Evolutionary conservation across 1,140 invertebrate species (phyloP), one percentile per base, ranked within the genome.

Genomic region (Drosophila varians): DNA sequence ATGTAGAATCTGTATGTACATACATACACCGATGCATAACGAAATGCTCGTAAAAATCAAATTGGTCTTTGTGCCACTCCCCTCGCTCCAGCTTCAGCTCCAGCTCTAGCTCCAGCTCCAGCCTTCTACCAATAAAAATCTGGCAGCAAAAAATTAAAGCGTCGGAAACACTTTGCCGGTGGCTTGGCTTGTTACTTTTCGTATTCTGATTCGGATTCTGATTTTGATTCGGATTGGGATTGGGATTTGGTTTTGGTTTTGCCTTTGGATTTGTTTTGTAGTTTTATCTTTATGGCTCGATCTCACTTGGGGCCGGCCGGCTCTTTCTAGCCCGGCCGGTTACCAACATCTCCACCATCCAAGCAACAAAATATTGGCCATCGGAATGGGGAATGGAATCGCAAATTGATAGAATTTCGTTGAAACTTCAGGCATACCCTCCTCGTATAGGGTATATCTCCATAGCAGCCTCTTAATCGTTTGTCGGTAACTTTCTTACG

Each of bases 1-100:
- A 56, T 36, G n/a, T 7, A 18, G 8, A 36, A 5, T 18, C 49
- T 64, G 48, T 61, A n/a, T n/a, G n/a, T n/a, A 38, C 21, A 34
- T 34, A 19, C 16, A n/a, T 45, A 31, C 45, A 11, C 23, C 34
- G 43, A 58, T 58, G 31, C 28, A 26, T 38, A 65, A 48, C 36
- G 55, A 70, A 74, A 65, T 77, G 70, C 60, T 79, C 80, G 66
- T 84, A 86, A 84, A 72, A 84, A 80, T 84, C 79, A 84, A 84
- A 84, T 84, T 68, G 65, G 57, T 34, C 53, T 51, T 55, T 55
- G 36, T 11, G 4, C 14, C 34, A n/a, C n/a, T 6, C 18, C 9
- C 3, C 46, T n/a, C n/a, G n/a, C n/a, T n/a, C n/a, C n/a, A n/a
- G n/a, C n/a, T 18, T 18, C 19, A n/a, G n/a, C n/a, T n/a, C n/a